Base-by-base conservation (phyloP, 2,888 invertebrate species). In the Callyntrura guangdongensis region DNA sequence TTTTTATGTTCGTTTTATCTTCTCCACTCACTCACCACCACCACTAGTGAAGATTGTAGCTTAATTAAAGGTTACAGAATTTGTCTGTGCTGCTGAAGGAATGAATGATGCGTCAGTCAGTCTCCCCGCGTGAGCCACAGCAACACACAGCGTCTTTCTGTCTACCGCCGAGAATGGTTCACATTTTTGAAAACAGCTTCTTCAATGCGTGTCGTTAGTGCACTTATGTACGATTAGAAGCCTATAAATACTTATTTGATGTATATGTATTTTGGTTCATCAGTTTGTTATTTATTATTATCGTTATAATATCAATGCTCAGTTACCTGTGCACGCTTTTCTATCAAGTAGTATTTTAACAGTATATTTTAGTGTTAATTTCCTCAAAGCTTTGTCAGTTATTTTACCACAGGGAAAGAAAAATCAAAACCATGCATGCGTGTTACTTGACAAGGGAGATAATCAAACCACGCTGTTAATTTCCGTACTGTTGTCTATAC, bases 11-110 rank as follows among this genome's bases (percentile, higher is more conserved):
- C 45, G 8, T 45, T 17, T 20, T 17, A 2, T 61, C 17, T 61
- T 14, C 17, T 17, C 8, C 61, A 8, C 61, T 61, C 61, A 11
- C 53, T 11, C 53, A 11, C 17, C n/a, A 61, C 61, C 8, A 61
- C 17, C 17, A 61, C 49, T 49, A 49, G 22, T 11, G 74, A 49
- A 74, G 47, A 74, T 74, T n/a, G 36, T 47, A 22, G 49, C 47
- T n/a, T 79, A 79, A 79, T 59, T 79, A 79, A 79, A 79, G 56
- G 79, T 59, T 56, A 79, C 56, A 53, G 77, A 77, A 77, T 79
- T 53, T 25, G 49, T 36, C 36, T 22, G n/a, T n/a, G 17, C n/a
- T 20, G 56, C 79, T 27, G 36, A 20, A 59, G 53, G 59, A 56
- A 79, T 79, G 79, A 56, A 79, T 79, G 79, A 59, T n/a, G n/a